Conservation (phyloP, 2,797 vertebrate genomes). For the Onychomys leucogaster region DNA sequence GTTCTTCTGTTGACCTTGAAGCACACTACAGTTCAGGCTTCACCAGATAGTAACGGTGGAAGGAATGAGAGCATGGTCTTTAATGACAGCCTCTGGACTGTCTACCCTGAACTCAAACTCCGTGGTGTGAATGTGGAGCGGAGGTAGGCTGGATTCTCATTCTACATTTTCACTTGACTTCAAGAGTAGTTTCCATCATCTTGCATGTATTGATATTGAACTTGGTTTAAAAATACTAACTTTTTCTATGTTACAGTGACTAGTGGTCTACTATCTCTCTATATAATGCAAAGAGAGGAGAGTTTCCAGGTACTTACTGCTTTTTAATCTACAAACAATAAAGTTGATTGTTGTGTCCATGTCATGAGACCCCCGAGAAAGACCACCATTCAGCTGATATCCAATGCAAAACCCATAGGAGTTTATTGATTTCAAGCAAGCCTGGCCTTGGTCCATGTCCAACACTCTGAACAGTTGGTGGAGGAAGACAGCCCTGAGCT, state of each 20-base stretch:
- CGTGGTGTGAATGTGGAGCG: not conserved
- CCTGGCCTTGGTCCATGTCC: too few species aligned
- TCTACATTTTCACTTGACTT: conserved; percentile 11
- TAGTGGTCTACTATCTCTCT: not conserved
- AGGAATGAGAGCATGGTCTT: not conserved
- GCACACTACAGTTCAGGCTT: not conserved
- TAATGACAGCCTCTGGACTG: not conserved
- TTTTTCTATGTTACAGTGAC: not conserved
- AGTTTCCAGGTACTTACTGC: not conserved
- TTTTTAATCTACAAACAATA: not conserved
- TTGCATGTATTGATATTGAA: not conserved
- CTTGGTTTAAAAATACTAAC: not conserved
- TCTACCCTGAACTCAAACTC: not conserved
- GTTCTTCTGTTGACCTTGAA: conserved; percentile 1
- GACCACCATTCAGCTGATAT: too few species aligned
- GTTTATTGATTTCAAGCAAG: too few species aligned
- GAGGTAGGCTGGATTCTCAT: not conserved
- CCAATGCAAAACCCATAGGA: too few species aligned
- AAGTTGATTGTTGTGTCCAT: too few species aligned
- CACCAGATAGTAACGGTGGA: not conserved
- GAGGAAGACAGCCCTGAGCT: too few species aligned
- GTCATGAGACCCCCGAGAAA: too few species aligned
- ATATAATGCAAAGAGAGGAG: not conserved
- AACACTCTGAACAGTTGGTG: too few species aligned
- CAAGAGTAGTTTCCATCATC: not conserved